Conservation (phyloP, 1,140 invertebrate species). For the Temnothorax curvispinosus region DNA sequence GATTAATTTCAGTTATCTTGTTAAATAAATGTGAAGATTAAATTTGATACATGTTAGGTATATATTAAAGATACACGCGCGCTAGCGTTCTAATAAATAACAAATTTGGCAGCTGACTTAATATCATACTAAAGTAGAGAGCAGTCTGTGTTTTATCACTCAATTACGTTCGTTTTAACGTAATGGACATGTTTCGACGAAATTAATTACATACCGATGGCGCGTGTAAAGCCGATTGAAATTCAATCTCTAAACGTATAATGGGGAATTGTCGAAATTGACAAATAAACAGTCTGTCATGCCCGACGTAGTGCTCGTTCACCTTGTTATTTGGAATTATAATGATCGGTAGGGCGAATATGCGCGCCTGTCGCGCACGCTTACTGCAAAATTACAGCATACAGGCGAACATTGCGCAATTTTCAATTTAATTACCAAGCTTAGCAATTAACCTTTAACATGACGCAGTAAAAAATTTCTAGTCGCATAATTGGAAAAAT, state of each 20-base stretch:
- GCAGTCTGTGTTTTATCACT: neutral
- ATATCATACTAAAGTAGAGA: neutral
- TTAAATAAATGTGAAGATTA: too few species aligned
- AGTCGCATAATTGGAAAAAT: neutral
- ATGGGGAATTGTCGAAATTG: conserved; percentile 9
- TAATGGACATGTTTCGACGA: neutral
- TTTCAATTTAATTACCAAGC: conserved; percentile 1
- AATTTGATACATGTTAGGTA: too few species aligned
- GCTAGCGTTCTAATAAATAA: neutral
- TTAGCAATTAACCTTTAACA: neutral
- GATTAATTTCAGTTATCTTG: too few species aligned
- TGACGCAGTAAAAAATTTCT: neutral
- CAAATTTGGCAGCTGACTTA: neutral
- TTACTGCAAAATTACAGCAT: conserved; percentile 5
- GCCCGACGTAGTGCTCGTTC: neutral
- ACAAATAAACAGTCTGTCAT: neutral
- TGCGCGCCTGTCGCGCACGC: neutral
- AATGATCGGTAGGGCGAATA: neutral
- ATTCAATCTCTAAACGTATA: neutral
- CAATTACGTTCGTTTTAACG: neutral
- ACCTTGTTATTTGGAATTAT: conserved; percentile 1
- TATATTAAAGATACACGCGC: too few species aligned
- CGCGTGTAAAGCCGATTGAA: neutral
- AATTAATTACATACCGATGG: conserved; percentile 19
- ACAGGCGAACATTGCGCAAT: neutral